These are phyloP conservation scores for Agrochola litura DNA, from an alignment of 2,888 invertebrate genomes.

Conservation along the genomic window DNA sequence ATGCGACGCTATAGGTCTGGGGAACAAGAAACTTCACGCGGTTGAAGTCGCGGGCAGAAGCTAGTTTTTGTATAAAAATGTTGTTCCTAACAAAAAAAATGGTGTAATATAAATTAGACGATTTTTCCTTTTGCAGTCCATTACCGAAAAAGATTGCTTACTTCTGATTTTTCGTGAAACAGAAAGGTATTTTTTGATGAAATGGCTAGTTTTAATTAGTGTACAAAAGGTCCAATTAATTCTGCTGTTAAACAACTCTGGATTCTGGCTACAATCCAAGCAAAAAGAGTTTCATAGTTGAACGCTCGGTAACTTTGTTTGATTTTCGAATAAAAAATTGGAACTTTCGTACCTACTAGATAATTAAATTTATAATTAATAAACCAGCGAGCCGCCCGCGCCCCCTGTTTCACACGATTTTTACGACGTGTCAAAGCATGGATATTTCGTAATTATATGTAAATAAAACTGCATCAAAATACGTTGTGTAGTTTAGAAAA, in stretches of 20 bases:
- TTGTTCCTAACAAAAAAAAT: not conserved
- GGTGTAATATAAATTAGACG: not conserved
- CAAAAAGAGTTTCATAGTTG: slow-evolving; percentile 13
- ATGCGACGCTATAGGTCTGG: too few species aligned
- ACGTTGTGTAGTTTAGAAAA: not conserved
- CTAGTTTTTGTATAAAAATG: not conserved
- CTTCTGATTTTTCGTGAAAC: slow-evolving; percentile 5
- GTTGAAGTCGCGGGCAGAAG: too few species aligned
- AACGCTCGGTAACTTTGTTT: slow-evolving; percentile 7
- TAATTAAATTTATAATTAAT: not conserved
- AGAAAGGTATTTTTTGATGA: slow-evolving; percentile 24
- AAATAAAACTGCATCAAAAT: not conserved
- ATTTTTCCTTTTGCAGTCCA: not conserved
- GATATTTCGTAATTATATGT: not conserved
- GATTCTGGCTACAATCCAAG: slow-evolving; percentile 43
- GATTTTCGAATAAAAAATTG: not conserved
- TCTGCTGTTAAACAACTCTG: slow-evolving; percentile 24
- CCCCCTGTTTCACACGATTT: not conserved
- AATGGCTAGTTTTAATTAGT: slow-evolving; percentile 50
- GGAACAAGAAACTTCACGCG: too few species aligned
- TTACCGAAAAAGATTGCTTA: slow-evolving; percentile 5
- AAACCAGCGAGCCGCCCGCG: not conserved
- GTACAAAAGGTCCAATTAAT: slow-evolving; percentile 48
- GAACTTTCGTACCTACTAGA: not conserved
- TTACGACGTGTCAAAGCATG: not conserved